These are phyloP conservation scores for Prionchulus punctatus DNA, from an alignment of 2,888 invertebrate species.

Conservation along the genomic window DNA sequence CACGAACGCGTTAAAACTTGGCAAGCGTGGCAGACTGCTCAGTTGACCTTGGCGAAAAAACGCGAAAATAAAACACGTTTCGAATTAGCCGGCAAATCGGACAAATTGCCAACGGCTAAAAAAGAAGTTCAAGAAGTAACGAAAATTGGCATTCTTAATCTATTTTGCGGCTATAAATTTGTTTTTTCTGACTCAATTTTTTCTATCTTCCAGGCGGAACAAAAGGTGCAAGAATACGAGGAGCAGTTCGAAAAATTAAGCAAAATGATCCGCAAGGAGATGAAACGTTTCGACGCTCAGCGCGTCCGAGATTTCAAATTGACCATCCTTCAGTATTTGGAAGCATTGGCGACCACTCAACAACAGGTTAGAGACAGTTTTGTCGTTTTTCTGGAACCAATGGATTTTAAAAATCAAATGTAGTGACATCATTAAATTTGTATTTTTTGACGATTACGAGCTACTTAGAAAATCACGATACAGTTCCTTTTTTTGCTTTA, in stretches of 20 bases:
- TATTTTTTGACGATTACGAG: neutral
- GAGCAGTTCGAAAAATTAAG: slow-evolving; percentile 90
- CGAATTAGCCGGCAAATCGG: slow-evolving; percentile 70
- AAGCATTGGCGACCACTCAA: slow-evolving; percentile 82
- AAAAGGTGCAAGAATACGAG: slow-evolving; percentile 87
- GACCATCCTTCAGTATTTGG: slow-evolving; percentile 73
- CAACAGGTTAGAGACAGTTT: slow-evolving; percentile 51
- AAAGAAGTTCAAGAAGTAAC: slow-evolving; percentile 77
- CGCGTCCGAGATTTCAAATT: slow-evolving; percentile 75
- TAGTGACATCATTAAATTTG: neutral
- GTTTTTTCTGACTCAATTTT: slow-evolving; percentile 1
- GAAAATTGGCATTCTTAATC: neutral
- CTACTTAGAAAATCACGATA: too few relatives aligned
- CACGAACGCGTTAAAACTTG: slow-evolving; percentile 62
- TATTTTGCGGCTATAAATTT: neutral
- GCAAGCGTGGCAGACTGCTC: slow-evolving; percentile 94
- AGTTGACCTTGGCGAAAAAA: slow-evolving; percentile 77
- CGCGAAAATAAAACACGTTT: slow-evolving; percentile 81
- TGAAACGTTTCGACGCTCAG: slow-evolving; percentile 73
- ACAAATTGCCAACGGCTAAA: slow-evolving; percentile 69
- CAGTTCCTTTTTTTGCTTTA: slow-evolving; percentile 38
- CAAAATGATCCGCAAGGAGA: slow-evolving; percentile 76
- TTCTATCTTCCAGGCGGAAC: slow-evolving; percentile 55
- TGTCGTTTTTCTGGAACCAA: neutral
- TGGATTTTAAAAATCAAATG: too few relatives aligned